Conservation (phyloP, 2,888 invertebrate species). For the Dioctria rufipes region DNA sequence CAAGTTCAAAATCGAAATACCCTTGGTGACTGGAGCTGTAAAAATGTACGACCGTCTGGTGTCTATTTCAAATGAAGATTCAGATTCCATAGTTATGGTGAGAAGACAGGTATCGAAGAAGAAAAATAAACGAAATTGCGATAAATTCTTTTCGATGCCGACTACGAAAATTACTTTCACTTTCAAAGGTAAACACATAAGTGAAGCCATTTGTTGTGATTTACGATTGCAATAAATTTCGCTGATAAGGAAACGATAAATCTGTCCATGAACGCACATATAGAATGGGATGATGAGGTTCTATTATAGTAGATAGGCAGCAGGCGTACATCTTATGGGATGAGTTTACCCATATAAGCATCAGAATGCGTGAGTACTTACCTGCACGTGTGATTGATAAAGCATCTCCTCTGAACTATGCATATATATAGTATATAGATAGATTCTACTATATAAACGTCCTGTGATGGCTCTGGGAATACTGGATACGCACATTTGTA, state of each 20-base stretch:
- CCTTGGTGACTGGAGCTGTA: not conserved
- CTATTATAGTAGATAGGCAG: too few species aligned
- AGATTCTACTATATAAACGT: too few species aligned
- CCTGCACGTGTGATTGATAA: constrained; percentile 6
- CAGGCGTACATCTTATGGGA: too few species aligned
- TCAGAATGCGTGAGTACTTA: constrained; percentile 1
- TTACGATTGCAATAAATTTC: constrained; percentile 41
- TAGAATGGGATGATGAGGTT: too few species aligned
- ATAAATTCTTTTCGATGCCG: not conserved
- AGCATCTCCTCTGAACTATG: not conserved
- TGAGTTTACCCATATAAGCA: constrained; percentile 17
- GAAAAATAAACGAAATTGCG: not conserved
- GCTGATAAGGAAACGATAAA: constrained; percentile 34
- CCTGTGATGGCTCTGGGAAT: too few species aligned
- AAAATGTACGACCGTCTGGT: not conserved
- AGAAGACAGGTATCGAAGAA: not conserved
- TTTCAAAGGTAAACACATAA: constrained; percentile 21
- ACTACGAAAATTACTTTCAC: constrained; percentile 24
- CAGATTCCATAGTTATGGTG: not conserved
- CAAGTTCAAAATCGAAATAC: not conserved
- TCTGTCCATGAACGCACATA: not conserved
- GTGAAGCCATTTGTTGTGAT: constrained; percentile 29
- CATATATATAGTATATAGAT: too few species aligned
- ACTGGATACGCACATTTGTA: too few species aligned
- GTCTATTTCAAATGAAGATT: too few species aligned